phyloP scores from a whole-genome alignment of 2,888 invertebrate genomes.

The Omphaloscelis lunosa region DNA sequence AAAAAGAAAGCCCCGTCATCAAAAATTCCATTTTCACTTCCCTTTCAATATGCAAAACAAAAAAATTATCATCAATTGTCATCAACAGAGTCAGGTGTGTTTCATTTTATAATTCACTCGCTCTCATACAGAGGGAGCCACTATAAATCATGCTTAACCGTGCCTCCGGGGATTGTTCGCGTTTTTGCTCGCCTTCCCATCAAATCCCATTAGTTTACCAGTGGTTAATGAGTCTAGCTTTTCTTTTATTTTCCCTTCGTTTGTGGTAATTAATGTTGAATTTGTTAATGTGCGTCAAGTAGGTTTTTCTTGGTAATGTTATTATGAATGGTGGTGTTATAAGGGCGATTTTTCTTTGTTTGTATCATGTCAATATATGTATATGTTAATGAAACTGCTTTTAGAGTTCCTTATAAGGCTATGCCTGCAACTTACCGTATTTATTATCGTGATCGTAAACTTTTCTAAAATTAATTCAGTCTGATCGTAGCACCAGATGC shows the following conservation, averaged over 20 bases:
- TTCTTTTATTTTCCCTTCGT: constrained; percentile 63
- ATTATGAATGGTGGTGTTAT: constrained; percentile 22
- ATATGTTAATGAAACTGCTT: background rate
- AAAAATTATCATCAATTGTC: constrained; percentile 63
- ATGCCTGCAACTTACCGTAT: background rate
- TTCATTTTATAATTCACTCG: constrained; percentile 66
- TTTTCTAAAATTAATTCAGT: background rate
- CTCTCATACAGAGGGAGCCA: constrained; percentile 60
- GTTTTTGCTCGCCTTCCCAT: constrained; percentile 76
- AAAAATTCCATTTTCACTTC: background rate
- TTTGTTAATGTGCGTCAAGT: constrained; percentile 55
- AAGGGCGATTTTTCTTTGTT: background rate
- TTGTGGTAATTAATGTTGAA: constrained; percentile 62
- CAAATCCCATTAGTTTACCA: constrained; percentile 67
- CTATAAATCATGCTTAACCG: constrained; percentile 77
- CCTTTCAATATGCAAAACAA: constrained; percentile 43
- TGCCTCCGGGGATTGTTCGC: constrained; percentile 72
- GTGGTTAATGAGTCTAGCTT: constrained; percentile 74
- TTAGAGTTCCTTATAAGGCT: too few species aligned
- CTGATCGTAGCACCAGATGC: background rate
- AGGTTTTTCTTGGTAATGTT: too few species aligned
- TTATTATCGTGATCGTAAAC: background rate
- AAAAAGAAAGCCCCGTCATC: background rate
- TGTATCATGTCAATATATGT: background rate
- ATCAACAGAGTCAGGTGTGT: constrained; percentile 64